These are phyloP conservation scores for Electrophaes corylata DNA, from an alignment of 2,888 invertebrate species.

Conservation along the genomic window DNA sequence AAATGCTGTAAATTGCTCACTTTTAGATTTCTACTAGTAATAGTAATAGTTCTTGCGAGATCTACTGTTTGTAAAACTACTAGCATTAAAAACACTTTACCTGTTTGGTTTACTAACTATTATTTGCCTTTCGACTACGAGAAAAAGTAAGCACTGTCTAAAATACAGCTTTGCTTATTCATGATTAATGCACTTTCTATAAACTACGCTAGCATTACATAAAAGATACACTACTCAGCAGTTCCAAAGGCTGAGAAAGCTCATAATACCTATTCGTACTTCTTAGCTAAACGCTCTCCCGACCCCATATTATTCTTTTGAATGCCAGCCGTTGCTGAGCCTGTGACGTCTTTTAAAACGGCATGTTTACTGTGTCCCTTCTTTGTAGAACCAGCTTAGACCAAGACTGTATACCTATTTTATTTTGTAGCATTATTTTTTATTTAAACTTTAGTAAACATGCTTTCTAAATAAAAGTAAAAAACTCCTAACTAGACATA, in stretches of 20 bases:
- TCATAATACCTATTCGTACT: constrained; percentile 39
- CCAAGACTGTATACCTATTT: not conserved
- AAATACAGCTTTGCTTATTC: too few relatives aligned
- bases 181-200: not conserved
- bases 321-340: constrained; percentile 33
- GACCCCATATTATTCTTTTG: constrained; percentile 44
- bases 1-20: too few relatives aligned
- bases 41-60: too few relatives aligned
- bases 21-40: too few relatives aligned
- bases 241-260: constrained; percentile 28
- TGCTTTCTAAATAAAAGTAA: too few relatives aligned
- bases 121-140: too few relatives aligned
- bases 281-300: constrained; percentile 39
- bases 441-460: too few relatives aligned
- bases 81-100: too few relatives aligned
- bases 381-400: constrained; percentile 8
- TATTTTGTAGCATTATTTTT: not conserved
- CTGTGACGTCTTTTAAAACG: constrained; percentile 11
- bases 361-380: constrained; percentile 15
- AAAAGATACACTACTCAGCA: constrained; percentile 21
- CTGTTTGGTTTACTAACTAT: too few relatives aligned
- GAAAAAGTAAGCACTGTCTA: too few relatives aligned
- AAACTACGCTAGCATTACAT: constrained; percentile 1
- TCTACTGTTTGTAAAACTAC: too few relatives aligned
- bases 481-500: too few relatives aligned